Evolutionary conservation across 2,797 vertebrate species (phyloP).

Genomic region (Natrix natrix): DNA sequence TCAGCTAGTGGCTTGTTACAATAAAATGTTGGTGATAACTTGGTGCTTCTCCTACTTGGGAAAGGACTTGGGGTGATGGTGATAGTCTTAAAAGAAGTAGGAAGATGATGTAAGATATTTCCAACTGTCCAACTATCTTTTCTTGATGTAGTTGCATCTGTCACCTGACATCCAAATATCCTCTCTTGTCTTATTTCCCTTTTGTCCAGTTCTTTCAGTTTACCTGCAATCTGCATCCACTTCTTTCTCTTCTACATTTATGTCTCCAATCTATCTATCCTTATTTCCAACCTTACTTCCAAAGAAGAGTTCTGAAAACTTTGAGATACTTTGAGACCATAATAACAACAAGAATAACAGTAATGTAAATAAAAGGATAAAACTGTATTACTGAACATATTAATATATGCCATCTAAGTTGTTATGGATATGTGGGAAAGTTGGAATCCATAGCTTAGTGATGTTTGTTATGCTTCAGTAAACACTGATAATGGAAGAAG

Average conservation of each 20-base stretch:
- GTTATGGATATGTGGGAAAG: background rate
- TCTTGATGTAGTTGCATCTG: background rate
- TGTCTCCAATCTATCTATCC: background rate
- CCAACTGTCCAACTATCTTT: background rate
- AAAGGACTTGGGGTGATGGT: background rate
- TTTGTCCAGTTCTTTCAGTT: background rate
- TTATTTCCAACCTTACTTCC: background rate
- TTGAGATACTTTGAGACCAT: background rate
- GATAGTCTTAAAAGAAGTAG: background rate
- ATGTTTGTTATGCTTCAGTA: background rate
- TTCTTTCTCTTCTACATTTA: background rate
- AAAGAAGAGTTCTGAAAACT: background rate
- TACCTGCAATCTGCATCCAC: background rate
- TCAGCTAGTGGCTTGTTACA: background rate
- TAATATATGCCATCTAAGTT: background rate
- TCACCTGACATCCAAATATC: background rate
- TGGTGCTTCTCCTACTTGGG: background rate
- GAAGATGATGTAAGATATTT: background rate
- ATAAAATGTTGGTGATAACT: background rate
- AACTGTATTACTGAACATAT: background rate
- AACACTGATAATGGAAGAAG: background rate
- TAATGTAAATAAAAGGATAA: background rate
- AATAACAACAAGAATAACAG: background rate
- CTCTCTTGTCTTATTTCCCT: background rate
- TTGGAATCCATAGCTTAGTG: constrained; percentile 12